Evolutionary conservation across 35 echinoderm and acorn worm genomes (phyloP), one percentile per base, ranked within the genome.

Genomic region (Acanthaster planci): DNA sequence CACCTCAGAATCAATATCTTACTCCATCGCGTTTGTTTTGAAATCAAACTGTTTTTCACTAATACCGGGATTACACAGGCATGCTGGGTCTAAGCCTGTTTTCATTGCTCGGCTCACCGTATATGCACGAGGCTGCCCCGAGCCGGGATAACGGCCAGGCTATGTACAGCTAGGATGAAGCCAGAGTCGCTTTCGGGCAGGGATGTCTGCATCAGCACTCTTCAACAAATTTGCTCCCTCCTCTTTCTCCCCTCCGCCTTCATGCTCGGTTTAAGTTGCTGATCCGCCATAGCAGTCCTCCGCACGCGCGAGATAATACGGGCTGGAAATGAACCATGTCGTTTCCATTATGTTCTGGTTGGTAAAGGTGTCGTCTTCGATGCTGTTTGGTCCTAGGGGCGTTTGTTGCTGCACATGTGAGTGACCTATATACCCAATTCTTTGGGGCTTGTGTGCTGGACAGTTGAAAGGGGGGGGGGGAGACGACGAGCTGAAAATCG

Each of bases 61-160:
- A 72, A 72, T 72, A 72, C 64, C 64, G 26, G 64, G 64, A 26
- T 72, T 72, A 72, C 64, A 72, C 30, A 31, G 64, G 14, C 30
- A 7, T 26, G 16, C 29, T 47, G 34, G 14, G 34, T n/a, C 64
- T 72, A 10, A 72, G 26, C 64, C 64, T 72, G 23, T n/a, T n/a
- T n/a, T n/a, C n/a, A n/a, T n/a, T n/a, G n/a, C n/a, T n/a, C n/a
- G n/a, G n/a, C n/a, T n/a, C n/a, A n/a, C n/a, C n/a, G n/a, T n/a
- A n/a, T n/a, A n/a, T n/a, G n/a, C n/a, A n/a, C n/a, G n/a, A n/a
- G n/a, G n/a, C n/a, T n/a, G n/a, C n/a, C n/a, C n/a, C n/a, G n/a
- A n/a, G n/a, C n/a, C n/a, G 42, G 42, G 42, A 47, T 47, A 47
- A 47, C 12, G 4, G 4, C 42, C 42, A 47, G 12, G 42, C 42